These are phyloP conservation scores for Aulostomus chinensis DNA, from an alignment of 2,797 vertebrate species.

Conservation along the genomic window DNA sequence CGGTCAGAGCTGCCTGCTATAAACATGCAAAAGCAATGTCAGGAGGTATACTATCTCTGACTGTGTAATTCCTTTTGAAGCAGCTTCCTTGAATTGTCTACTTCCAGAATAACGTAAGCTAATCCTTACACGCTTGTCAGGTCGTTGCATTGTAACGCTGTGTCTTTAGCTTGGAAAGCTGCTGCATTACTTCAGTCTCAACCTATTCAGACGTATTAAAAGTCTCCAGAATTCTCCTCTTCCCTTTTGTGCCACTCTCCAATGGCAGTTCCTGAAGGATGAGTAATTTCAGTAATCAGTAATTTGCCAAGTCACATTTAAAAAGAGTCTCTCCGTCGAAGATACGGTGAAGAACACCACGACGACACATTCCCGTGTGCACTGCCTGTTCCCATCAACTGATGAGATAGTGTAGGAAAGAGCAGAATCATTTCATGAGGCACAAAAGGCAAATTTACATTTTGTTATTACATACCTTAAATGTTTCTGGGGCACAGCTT, in stretches of 20 bases:
- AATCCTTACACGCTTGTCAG: constrained; percentile 63
- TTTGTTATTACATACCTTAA: constrained; percentile 36
- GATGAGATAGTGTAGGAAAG: constrained; percentile 45
- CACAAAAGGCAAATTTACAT: constrained; percentile 43
- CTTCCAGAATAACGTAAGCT: constrained; percentile 44
- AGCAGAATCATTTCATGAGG: constrained; percentile 34
- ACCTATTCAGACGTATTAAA: constrained; percentile 57
- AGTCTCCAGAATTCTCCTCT: constrained; percentile 38
- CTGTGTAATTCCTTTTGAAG: constrained; percentile 56
- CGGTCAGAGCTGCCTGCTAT: constrained; percentile 21
- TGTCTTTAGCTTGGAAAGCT: constrained; percentile 56
- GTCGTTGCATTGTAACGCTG: constrained; percentile 46
- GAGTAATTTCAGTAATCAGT: constrained; percentile 57
- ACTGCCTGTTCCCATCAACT: constrained; percentile 24
- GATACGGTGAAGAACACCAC: constrained; percentile 33
- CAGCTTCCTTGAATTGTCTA: constrained; percentile 44
- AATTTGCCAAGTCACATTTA: constrained; percentile 35
- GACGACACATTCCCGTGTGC: constrained; percentile 47
- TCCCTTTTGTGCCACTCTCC: constrained; percentile 50
- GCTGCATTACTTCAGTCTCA: constrained; percentile 64
- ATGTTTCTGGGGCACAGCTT: constrained; percentile 10
- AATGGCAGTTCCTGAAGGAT: constrained; percentile 36
- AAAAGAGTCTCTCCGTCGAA: constrained; percentile 23
- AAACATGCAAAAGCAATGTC: too few species aligned
- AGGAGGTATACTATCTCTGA: constrained; percentile 14